These are phyloP conservation scores for Meta bourneti DNA, from an alignment of 2,888 invertebrate species.

Conservation along the genomic window DNA sequence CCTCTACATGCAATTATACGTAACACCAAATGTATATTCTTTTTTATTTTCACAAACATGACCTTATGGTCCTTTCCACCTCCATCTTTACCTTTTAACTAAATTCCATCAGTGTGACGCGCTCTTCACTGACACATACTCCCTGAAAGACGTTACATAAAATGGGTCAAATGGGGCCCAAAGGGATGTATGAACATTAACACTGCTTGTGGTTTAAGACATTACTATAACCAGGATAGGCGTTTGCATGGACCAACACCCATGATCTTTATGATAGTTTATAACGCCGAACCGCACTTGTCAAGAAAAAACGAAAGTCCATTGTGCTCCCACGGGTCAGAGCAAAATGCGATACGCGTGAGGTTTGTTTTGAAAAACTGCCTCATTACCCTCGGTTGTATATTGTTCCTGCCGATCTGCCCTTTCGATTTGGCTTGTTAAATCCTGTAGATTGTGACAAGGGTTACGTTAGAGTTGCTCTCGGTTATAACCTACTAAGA, in stretches of 20 bases:
- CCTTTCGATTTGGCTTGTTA: neutral
- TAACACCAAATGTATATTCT: too few species aligned
- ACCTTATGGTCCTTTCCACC: neutral
- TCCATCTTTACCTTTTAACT: neutral
- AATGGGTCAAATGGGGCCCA: conserved; percentile 19
- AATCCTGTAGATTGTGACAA: neutral
- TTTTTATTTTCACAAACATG: neutral
- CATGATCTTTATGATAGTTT: neutral
- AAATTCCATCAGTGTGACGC: neutral
- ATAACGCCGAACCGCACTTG: neutral
- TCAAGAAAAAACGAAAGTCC: neutral
- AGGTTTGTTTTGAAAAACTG: neutral
- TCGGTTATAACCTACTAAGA: neutral
- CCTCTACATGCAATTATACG: too few species aligned
- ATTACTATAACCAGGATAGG: neutral
- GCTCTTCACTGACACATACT: neutral
- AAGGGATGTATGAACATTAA: conserved; percentile 1
- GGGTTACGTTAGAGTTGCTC: neutral
- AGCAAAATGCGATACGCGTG: neutral
- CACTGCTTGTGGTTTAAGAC: neutral
- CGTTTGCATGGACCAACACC: conserved; percentile 15
- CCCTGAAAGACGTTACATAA: neutral
- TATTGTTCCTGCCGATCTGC: neutral
- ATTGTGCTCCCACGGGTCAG: conserved; percentile 16
- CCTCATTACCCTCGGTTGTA: neutral